Evolutionary conservation across 2,888 invertebrate genomes (phyloP).

Genomic region (Latheticus oryzae): DNA sequence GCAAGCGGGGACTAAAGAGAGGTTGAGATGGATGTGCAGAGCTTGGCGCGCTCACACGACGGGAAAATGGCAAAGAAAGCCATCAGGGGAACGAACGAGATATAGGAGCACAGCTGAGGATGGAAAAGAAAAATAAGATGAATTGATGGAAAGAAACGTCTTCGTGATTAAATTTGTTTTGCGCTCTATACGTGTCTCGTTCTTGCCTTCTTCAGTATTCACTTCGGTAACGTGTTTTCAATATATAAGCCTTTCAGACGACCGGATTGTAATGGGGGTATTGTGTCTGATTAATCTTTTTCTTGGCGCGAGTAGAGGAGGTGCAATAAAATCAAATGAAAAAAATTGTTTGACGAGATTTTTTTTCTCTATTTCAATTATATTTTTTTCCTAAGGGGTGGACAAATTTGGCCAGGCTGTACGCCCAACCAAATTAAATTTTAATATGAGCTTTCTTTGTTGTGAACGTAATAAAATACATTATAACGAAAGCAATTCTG

Average conservation of each 20-base stretch:
- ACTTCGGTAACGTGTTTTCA: conserved; percentile 54
- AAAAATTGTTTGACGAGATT: background rate
- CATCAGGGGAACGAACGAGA: conserved; percentile 62
- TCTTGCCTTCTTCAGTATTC: conserved; percentile 55
- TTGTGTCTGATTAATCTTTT: conserved; percentile 55
- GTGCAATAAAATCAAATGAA: conserved; percentile 3
- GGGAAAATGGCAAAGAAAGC: conserved; percentile 65
- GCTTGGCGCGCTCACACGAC: conserved; percentile 55
- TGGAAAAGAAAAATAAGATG: conserved; percentile 62
- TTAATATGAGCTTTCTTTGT: conserved; percentile 44
- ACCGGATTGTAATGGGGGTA: conserved; percentile 39
- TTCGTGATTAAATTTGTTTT: conserved; percentile 66
- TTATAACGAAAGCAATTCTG: conserved; percentile 43
- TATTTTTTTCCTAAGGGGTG: no score
- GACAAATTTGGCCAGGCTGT: conserved; percentile 16
- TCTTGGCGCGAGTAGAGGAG: conserved; percentile 4
- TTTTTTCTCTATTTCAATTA: no score
- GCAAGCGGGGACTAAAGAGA: conserved; percentile 33
- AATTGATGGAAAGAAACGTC: conserved; percentile 65
- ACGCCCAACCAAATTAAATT: conserved; percentile 42
- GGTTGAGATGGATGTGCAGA: conserved; percentile 53
- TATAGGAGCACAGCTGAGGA: conserved; percentile 55
- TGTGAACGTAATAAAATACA: conserved; percentile 45
- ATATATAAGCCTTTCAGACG: conserved; percentile 56
- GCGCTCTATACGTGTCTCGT: conserved; percentile 61